Base-by-base conservation (phyloP, 53 echinoderm and acorn worm species). In the Actinopyga echinites region DNA sequence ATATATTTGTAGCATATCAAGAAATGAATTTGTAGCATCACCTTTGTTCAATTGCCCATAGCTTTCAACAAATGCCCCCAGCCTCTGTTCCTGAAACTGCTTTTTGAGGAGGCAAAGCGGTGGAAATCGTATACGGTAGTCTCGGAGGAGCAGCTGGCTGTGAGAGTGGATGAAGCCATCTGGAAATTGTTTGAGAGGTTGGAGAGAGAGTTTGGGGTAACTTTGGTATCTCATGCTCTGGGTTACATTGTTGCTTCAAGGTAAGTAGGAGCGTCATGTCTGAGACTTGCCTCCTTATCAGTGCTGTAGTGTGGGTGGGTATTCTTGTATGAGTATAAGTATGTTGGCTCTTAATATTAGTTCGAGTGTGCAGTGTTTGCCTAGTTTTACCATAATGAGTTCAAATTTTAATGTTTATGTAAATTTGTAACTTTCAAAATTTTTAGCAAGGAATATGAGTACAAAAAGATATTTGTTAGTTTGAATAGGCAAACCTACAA, bases 171-270 rank as follows among this genome's bases (percentile, higher is more conserved):
- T 57, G 91, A 79, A 0, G 92, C 92, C 40, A 96, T 96, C 84
- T 91, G 93, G 93, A 87, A 91, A 64, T 90, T 96, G 35, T 96
- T 91, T 88, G 96, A 89, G 33, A 68, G 96, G 29, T 90, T 96
- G 30, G 96, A 96, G 74, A 90, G 89, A 68, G 83, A 90, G 68
- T 93, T 89, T 94, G 96, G 96, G n/a, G 77, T 80, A 54, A 90
- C 78, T 32, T 81, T 94, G 49, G 93, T 96, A 8, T 96, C 96
- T 21, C 96, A 96, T 83, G 96, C 96, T 1, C 62, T 96, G 60
- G 92, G 96, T 5, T 96, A 96, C 87, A 93, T 96, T 44, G 84
- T 84, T 71, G 96, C 96, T 57, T 87, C 96, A 23, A 93, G 96
- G 96, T 96, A 20, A 22, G 84, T 65, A 5, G 33, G 40, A 40